Evolutionary conservation across 2,888 invertebrate species (phyloP).

Genomic region (Yponomeuta sedellus): DNA sequence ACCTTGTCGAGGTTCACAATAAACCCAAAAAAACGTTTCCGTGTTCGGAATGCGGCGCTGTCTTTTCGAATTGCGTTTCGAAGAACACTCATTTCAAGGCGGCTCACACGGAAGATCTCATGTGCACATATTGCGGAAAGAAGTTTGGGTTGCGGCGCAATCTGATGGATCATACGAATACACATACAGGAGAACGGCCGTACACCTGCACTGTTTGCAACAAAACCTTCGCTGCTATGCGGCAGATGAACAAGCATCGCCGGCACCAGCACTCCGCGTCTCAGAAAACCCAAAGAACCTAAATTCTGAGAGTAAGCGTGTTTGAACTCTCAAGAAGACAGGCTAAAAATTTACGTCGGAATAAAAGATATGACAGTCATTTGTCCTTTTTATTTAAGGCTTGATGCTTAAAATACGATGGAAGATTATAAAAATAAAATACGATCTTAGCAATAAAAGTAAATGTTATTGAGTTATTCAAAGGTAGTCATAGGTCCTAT

Average conservation of each 20-base stretch:
- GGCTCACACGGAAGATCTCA: conserved; percentile 24
- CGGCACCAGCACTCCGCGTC: not conserved
- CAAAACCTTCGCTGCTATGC: not conserved
- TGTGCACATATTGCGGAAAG: conserved; percentile 26
- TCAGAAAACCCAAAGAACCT: not conserved
- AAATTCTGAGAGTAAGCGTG: not conserved
- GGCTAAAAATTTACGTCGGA: too few species aligned
- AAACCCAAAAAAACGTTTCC: conserved; percentile 16
- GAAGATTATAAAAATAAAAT: too few species aligned
- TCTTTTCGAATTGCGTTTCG: conserved; percentile 18
- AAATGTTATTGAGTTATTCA: not conserved
- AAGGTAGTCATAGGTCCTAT: not conserved
- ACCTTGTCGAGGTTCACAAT: conserved; percentile 23
- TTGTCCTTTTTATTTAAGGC: too few species aligned
- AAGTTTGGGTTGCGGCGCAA: conserved; percentile 24
- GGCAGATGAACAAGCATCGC: not conserved
- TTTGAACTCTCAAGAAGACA: too few species aligned
- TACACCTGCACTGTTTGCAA: not conserved
- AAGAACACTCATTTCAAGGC: conserved; percentile 25
- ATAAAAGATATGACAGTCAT: too few species aligned
- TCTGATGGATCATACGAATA: conserved; percentile 24
- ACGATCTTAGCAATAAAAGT: not conserved
- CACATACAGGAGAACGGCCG: not conserved
- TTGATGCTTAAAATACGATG: too few species aligned
- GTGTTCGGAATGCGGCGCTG: conserved; percentile 24